These are phyloP conservation scores for Saturnia japonica DNA, from an alignment of 2,888 invertebrate genomes.

Conservation along the genomic window DNA sequence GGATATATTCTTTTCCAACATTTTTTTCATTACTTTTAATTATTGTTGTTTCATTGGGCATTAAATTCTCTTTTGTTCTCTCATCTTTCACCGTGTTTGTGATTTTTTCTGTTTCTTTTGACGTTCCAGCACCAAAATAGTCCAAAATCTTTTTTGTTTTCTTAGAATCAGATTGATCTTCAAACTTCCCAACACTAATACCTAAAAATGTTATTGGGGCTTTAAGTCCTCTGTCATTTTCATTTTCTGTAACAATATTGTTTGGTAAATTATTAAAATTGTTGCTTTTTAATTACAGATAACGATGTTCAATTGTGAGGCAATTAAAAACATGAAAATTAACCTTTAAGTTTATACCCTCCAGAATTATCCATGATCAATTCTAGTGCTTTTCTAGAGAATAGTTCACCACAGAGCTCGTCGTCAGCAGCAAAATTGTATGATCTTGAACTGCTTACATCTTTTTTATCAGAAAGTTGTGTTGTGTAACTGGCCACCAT, in stretches of 20 bases:
- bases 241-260: constrained; percentile 55
- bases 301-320: background rate
- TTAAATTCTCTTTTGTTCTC: constrained; percentile 32
- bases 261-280: background rate
- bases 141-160: constrained; percentile 81
- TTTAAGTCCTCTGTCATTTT: constrained; percentile 61
- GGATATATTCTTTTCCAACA: constrained; percentile 36
- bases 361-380: constrained; percentile 84
- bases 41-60: constrained; percentile 30
- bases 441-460: constrained; percentile 84
- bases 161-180: constrained; percentile 76
- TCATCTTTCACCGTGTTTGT: constrained; percentile 34
- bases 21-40: constrained; percentile 45
- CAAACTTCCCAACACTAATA: constrained; percentile 91
- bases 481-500: constrained; percentile 88
- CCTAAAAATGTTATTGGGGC: constrained; percentile 86
- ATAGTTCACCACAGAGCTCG: constrained; percentile 85
- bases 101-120: constrained; percentile 44
- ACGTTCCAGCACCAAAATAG: constrained; percentile 78
- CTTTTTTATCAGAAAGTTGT: constrained; percentile 78
- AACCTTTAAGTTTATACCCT: constrained; percentile 64
- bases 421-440: constrained; percentile 80
- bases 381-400: constrained; percentile 85
- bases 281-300: background rate
- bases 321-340: background rate